Evolutionary conservation across 2,113 vertebrate species (phyloP), one percentile per base, ranked within the genome.

Genomic region (Leptodactylus fuscus): DNA sequence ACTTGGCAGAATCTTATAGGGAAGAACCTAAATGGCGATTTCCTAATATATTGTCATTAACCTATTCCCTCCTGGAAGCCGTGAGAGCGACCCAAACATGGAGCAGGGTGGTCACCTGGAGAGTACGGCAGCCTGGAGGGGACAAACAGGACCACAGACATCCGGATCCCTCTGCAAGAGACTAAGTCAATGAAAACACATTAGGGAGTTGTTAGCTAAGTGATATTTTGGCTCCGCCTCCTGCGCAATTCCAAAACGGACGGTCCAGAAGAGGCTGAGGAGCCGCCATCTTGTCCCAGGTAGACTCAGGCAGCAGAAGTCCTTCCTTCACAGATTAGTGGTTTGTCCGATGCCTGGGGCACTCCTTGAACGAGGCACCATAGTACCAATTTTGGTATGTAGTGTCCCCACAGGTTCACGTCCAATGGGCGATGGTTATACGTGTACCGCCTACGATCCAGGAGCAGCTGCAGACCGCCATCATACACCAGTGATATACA

Each of bases 271-370:
- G 18, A 0, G 27, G 1, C 32, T 27, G 36, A 44, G 2, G 36
- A 51, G 46, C 53, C 38, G 41, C 49, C 49, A 27, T 9, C 46
- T 69, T 55, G 67, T 15, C 18, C 32, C 7, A 4, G 32, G 27
- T 24, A 71, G 11, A 65, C 36, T 48, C 51, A 62, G 53, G 62
- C 29, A 38, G 44, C 73, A 81, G 13, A 44, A 34, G 82, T 85
- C 74, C 60, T 78, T 24, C 16, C 44, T 67, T 84, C 41, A 79
- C 18, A 38, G 18, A 2, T 51, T 81, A 51, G 80, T 67, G 80
- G 80, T 79, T 58, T 38, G 20, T 36, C 29, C 24, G 32, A 78
- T 16, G 13, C 18, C 1, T 15, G 12, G 32, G 34, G 32, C 20
- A 11, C 29, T 38, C 13, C 49, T 34, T 51, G 41, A 2, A 49